These are phyloP conservation scores for Mylabris sibirica DNA, from an alignment of 2,888 invertebrate species.

Conservation along the genomic window DNA sequence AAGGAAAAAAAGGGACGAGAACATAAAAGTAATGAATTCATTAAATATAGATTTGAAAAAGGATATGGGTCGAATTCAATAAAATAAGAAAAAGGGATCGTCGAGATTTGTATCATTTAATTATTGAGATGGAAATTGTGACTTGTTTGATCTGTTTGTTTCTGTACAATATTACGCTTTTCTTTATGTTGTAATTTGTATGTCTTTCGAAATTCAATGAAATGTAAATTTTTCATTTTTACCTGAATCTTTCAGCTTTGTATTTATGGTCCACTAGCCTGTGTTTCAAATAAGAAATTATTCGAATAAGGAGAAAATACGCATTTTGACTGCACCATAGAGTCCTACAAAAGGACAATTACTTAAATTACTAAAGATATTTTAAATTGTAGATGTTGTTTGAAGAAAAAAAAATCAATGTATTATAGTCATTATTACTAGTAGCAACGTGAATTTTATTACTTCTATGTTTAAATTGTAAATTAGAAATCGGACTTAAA, in stretches of 20 bases:
- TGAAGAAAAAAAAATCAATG: too few relatives aligned
- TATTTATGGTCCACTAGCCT: neutral
- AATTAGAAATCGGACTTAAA: neutral
- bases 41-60: neutral
- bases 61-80: neutral
- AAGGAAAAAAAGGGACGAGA: neutral
- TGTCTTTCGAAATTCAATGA: neutral
- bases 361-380: too few relatives aligned
- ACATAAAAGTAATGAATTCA: neutral
- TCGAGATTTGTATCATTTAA: too few relatives aligned
- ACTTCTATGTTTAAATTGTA: neutral
- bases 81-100: neutral
- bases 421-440: too few relatives aligned
- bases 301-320: too few relatives aligned
- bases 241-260: neutral
- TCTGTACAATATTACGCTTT: neutral
- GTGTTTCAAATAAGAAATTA: too few relatives aligned
- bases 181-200: neutral
- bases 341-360: too few relatives aligned
- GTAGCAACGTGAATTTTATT: neutral
- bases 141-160: neutral
- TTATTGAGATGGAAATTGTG: neutral
- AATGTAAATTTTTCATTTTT: slow-evolving; percentile 2
- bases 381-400: too few relatives aligned
- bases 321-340: neutral